A percentile compares a stretch with the other conserved stretches of the same genome.
These are phyloP conservation scores for Hyphantria cunea DNA, from an alignment of 1,140 invertebrate genomes.

Conservation along the genomic window DNA sequence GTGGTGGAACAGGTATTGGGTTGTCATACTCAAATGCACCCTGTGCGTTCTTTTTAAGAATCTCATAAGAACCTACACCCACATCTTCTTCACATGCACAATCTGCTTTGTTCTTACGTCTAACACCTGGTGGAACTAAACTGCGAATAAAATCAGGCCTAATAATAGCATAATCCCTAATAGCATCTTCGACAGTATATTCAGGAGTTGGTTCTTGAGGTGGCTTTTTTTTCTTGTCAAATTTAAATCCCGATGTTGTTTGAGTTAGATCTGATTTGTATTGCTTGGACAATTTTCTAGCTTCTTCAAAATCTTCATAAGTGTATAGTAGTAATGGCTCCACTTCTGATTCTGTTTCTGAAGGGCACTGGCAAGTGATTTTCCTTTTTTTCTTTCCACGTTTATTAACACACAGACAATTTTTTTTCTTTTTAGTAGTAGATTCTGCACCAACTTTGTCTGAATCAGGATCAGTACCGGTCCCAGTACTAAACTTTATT, in stretches of 20 bases:
- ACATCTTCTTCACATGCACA: slow-evolving; percentile 37
- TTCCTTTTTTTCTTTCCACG: neutral
- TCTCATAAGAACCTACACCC: too few relatives aligned
- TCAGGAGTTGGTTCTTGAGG: neutral
- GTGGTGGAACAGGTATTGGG: neutral
- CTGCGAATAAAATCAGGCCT: slow-evolving; percentile 9
- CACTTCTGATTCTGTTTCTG: neutral
- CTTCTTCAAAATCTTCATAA: slow-evolving; percentile 6
- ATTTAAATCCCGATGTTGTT: slow-evolving; percentile 50
- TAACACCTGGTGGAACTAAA: slow-evolving; percentile 7
- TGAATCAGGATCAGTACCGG: neutral
- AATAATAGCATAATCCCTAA: slow-evolving; percentile 39
- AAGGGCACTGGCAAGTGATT: neutral
- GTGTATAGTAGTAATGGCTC: neutral
- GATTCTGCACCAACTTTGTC: neutral
- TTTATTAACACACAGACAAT: neutral
- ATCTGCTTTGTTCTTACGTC: neutral
- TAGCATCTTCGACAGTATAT: slow-evolving; percentile 49
- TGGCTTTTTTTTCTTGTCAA: slow-evolving; percentile 24
- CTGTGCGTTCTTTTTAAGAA: slow-evolving; percentile 11
- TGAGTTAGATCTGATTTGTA: slow-evolving; percentile 53
- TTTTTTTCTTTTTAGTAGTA: neutral
- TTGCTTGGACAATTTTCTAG: slow-evolving; percentile 14
- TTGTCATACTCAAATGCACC: neutral
- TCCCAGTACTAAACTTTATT: neutral